phyloP scores from a whole-genome alignment of 2,113 vertebrate genomes.

The Tragulus kanchil region DNA sequence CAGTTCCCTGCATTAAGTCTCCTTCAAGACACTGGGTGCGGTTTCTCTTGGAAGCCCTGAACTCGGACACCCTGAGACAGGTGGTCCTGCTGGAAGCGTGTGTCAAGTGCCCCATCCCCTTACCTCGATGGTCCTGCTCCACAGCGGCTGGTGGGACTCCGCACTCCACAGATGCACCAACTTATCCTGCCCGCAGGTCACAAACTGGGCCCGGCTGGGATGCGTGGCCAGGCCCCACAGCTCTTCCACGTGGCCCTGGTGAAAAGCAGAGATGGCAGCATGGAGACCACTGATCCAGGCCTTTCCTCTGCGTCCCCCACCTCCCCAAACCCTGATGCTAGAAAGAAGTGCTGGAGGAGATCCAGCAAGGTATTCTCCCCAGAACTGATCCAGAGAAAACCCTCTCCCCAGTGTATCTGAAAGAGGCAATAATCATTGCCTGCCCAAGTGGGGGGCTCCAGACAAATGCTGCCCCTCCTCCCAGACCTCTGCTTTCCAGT shows the following conservation, averaged over 20 bases:
- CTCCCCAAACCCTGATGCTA: not conserved
- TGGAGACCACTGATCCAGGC: not conserved
- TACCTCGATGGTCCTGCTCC: conserved; percentile 94
- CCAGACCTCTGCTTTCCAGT: not conserved
- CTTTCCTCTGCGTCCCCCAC: not conserved
- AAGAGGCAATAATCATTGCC: not conserved
- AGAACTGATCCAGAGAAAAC: not conserved
- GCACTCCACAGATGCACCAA: conserved; percentile 93
- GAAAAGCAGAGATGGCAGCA: rapidly evolving
- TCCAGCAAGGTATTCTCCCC: not conserved
- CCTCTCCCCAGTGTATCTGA: not conserved
- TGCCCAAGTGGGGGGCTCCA: not conserved
- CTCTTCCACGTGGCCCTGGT: conserved; percentile 94
- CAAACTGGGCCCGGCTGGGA: conserved; percentile 91
- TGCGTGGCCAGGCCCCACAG: conserved; percentile 95
- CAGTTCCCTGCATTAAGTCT: not conserved
- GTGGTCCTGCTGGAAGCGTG: rapidly evolving
- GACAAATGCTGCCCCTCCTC: not conserved
- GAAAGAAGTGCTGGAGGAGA: not conserved
- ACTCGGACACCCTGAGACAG: not conserved
- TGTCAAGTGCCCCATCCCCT: not conserved
- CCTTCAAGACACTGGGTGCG: not conserved
- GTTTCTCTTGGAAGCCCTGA: not conserved
- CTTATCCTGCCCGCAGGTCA: conserved; percentile 93
- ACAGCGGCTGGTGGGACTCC: conserved; percentile 91